Percentiles rank a stretch among this genome's conserved stretches.
phyloP scores from a whole-genome alignment of 2,113 vertebrate genomes.

The Colius striatus region DNA sequence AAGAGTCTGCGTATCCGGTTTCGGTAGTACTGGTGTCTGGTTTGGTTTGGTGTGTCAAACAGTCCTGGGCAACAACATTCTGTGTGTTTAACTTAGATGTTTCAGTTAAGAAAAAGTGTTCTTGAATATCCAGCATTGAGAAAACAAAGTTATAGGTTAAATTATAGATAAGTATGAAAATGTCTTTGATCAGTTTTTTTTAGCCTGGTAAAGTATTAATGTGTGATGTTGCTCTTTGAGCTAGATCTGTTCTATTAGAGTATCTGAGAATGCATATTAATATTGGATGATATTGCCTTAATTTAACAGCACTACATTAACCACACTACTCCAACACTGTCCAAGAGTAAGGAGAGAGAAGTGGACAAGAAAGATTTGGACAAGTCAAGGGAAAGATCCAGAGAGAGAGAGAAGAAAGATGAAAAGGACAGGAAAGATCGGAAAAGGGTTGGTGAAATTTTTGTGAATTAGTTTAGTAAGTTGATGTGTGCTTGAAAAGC shows the following conservation, averaged over 20 bases:
- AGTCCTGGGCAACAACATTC: background rate
- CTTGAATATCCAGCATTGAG: background rate
- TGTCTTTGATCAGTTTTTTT: background rate
- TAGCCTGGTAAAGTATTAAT: background rate
- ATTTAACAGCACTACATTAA: conserved; percentile 91
- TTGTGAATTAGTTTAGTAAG: conserved; percentile 61
- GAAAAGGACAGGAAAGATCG: conserved; percentile 90
- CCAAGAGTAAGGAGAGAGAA: conserved; percentile 92
- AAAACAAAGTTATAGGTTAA: background rate
- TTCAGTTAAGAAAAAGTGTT: background rate
- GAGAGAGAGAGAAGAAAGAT: conserved; percentile 92
- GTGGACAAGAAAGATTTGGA: conserved; percentile 92
- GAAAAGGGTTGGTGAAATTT: conserved; percentile 86
- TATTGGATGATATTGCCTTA: conserved; percentile 80
- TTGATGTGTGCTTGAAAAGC: background rate
- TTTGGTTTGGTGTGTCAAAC: background rate
- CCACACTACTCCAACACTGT: conserved; percentile 85
- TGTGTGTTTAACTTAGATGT: background rate
- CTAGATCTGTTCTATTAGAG: background rate
- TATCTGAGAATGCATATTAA: conserved; percentile 68
- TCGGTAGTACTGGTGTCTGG: background rate
- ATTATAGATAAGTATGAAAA: background rate
- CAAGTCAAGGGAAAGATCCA: conserved; percentile 89
- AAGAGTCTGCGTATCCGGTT: background rate
- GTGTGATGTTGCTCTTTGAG: background rate